These are phyloP conservation scores for Pseudococcus jackbeardsleyi DNA, from an alignment of 2,888 invertebrate species.

Conservation along the genomic window DNA sequence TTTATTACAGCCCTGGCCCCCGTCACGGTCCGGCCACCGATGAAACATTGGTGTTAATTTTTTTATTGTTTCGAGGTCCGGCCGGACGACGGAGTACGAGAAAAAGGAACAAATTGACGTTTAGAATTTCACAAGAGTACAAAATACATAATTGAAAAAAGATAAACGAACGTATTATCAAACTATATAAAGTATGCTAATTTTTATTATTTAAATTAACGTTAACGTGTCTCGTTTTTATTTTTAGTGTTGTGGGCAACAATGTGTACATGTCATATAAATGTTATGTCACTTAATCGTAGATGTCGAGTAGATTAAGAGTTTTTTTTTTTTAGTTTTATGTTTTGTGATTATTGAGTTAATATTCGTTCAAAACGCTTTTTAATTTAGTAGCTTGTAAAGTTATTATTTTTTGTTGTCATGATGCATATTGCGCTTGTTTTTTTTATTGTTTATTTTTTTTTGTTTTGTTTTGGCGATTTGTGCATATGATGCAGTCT, in stretches of 20 bases:
- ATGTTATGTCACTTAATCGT: conserved; percentile 56
- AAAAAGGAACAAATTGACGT: conserved; percentile 47
- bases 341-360: conserved; percentile 50
- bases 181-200: conserved; percentile 51
- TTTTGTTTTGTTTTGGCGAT: conserved; percentile 46
- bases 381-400: conserved; percentile 58
- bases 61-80: neutral
- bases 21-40: neutral
- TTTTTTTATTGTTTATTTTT: conserved; percentile 52
- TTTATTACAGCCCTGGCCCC: neutral
- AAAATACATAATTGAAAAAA: conserved; percentile 30
- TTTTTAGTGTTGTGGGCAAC: conserved; percentile 57
- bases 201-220: conserved; percentile 34
- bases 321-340: neutral
- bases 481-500: conserved; percentile 49
- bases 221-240: conserved; percentile 42
- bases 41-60: conserved; percentile 21
- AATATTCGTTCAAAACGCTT: conserved; percentile 57
- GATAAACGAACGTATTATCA: conserved; percentile 42
- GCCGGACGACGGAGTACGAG: neutral
- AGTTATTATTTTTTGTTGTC: conserved; percentile 8
- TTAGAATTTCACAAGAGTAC: conserved; percentile 61
- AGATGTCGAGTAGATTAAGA: conserved; percentile 12
- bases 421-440: conserved; percentile 35
- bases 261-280: conserved; percentile 64